Conservation (phyloP, 2,113 vertebrate species). For the zebrafish (Danio rerio) region GRCz12tu NC_133199.1:5904001-5904500, state of each 20-base stretch:
- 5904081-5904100: too few species aligned
- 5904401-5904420: conserved; percentile 61
- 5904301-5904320: conserved; percentile 70
- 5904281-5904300: conserved; percentile 56
- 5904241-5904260: conserved; percentile 72
- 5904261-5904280: conserved; percentile 48
- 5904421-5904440: conserved; percentile 73
- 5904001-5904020: not conserved
- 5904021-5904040: too few species aligned
- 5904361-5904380: conserved; percentile 14
- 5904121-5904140: too few species aligned
- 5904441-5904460: conserved; percentile 76
- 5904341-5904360: conserved; percentile 1
- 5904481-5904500: conserved; percentile 46
- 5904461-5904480: conserved; percentile 62
- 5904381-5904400: conserved; percentile 58
- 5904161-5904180: too few species aligned
- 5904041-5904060: too few species aligned
- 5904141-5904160: too few species aligned
- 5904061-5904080: too few species aligned
- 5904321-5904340: conserved; percentile 44
- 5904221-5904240: conserved; percentile 65
- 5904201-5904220: not conserved
- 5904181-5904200: too few species aligned
- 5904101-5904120: too few species aligned